phyloP scores from a whole-genome alignment of 1,140 invertebrate genomes.

The Achatina immaculata region DNA sequence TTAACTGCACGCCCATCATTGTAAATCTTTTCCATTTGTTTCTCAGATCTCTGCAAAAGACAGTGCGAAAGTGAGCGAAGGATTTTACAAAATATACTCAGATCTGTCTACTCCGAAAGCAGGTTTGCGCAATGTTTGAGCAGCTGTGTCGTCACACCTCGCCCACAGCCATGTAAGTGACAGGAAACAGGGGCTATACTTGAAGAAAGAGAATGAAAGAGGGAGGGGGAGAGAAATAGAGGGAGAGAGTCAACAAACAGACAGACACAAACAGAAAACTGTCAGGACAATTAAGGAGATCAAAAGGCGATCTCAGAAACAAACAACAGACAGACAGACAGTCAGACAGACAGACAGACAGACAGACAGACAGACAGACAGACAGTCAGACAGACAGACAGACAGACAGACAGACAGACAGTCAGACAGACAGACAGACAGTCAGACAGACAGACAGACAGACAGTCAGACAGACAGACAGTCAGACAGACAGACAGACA shows the following conservation, averaged over 20 bases:
- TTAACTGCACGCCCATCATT: too few relatives aligned
- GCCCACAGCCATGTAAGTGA: background rate
- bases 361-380: constrained; percentile 13
- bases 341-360: constrained; percentile 8
- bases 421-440: background rate
- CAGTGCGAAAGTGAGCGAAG: background rate
- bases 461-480: background rate
- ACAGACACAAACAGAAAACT: too few relatives aligned
- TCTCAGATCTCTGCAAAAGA: background rate
- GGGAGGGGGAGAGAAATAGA: background rate
- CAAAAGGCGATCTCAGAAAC: background rate
- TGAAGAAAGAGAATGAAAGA: too few relatives aligned
- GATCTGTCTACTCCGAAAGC: background rate
- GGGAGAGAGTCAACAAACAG: background rate
- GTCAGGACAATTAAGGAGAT: background rate
- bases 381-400: constrained; percentile 26
- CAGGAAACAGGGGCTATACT: too few relatives aligned
- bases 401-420: constrained; percentile 23
- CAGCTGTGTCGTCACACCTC: background rate
- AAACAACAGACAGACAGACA: constrained; percentile 22
- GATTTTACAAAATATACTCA: background rate
- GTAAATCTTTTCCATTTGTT: background rate
- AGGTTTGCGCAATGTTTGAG: background rate
- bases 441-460: background rate
- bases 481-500: background rate